Percentiles rank a stretch among this genome's conserved stretches.
These are phyloP conservation scores for Pleuronectes platessa DNA, from an alignment of 2,113 vertebrate species.

Conservation along the genomic window DNA sequence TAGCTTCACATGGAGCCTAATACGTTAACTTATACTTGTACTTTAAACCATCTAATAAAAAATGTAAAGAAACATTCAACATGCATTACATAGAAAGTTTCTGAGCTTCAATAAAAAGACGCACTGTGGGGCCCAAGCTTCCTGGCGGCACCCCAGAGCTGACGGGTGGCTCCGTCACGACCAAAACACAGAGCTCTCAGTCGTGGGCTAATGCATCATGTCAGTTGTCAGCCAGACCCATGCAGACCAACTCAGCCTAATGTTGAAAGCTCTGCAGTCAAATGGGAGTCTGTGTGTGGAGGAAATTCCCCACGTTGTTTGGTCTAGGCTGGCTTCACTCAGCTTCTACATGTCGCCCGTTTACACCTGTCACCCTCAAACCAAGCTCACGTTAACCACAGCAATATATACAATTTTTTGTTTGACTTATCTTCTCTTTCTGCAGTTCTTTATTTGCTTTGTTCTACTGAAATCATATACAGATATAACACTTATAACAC, in stretches of 20 bases:
- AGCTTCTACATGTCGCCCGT: constrained; percentile 8
- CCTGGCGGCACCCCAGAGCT: constrained; percentile 22
- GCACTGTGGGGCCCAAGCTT: constrained; percentile 12
- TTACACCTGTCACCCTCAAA: constrained; percentile 44
- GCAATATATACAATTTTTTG: neutral
- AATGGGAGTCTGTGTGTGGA: constrained; percentile 29
- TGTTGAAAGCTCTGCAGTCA: constrained; percentile 33
- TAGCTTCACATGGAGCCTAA: constrained; percentile 23
- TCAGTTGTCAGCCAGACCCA: constrained; percentile 47
- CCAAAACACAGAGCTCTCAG: constrained; percentile 34
- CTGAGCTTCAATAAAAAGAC: constrained; percentile 34
- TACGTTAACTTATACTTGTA: neutral
- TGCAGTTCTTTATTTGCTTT: no score
- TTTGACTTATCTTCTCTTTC: no score
- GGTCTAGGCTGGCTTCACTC: constrained; percentile 22
- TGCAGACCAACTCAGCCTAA: constrained; percentile 37
- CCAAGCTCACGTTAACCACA: constrained; percentile 8
- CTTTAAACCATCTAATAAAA: constrained; percentile 35
- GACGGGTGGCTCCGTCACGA: constrained; percentile 33
- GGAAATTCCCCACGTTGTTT: constrained; percentile 37
- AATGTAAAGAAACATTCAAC: constrained; percentile 18
- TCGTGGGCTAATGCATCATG: constrained; percentile 56
- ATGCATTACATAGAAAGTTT: constrained; percentile 38
- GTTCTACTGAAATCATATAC: no score
- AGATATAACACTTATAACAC: no score